phyloP scores from a whole-genome alignment of 2,113 vertebrate species.

The Podocnemis expansa region DNA sequence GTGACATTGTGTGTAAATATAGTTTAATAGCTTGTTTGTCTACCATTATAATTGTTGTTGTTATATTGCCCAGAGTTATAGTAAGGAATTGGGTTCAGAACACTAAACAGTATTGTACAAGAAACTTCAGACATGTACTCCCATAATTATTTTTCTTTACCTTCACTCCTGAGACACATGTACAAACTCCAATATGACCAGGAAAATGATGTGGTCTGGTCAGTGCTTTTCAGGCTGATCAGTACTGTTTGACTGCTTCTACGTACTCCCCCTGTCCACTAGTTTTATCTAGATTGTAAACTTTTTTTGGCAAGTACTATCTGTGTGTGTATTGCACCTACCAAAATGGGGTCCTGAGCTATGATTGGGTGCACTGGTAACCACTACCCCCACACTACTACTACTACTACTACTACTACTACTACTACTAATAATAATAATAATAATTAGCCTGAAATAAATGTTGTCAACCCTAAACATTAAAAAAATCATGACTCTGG shows the following conservation, averaged over 20 bases:
- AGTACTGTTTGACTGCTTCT: not conserved
- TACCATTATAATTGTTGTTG: not conserved
- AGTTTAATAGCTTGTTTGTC: not conserved
- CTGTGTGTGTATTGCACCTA: not conserved
- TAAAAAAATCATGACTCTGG: not conserved
- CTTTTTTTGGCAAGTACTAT: not conserved
- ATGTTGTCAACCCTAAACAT: not conserved
- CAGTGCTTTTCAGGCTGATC: not conserved
- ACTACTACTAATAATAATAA: no score
- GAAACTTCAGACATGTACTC: not conserved
- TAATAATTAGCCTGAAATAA: not conserved
- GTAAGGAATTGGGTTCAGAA: not conserved
- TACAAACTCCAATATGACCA: not conserved
- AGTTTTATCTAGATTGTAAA: not conserved
- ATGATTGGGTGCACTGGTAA: not conserved
- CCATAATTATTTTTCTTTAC: not conserved
- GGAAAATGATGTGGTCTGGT: not conserved
- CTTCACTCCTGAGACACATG: not conserved
- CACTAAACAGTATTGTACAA: not conserved
- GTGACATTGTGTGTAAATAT: not conserved
- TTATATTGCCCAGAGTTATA: not conserved
- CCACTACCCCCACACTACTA: no score
- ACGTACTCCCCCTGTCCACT: not conserved
- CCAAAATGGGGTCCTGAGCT: not conserved
- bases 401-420: no score